Evolutionary conservation across 2,888 invertebrate genomes (phyloP), one percentile per base, ranked within the genome.

Genomic region (Drosophila leonis): DNA sequence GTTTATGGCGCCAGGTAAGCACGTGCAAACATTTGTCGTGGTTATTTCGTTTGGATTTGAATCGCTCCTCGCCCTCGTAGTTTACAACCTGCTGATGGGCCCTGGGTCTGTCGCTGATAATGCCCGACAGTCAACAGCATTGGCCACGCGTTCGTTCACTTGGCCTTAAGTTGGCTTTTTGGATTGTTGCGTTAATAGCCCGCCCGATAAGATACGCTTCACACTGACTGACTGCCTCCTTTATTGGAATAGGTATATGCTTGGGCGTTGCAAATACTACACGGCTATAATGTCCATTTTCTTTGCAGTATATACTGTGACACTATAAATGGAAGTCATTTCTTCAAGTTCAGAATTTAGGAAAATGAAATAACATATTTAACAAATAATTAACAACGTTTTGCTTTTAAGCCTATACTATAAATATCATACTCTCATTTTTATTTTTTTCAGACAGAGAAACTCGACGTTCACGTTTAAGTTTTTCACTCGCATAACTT

Each of bases 1-100:
- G 78, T 85, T 84, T 84, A 84, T 88, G 80, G 76, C 62, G 56
- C 71, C 74, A 76, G 84, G 88, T 88, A 88, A 84, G 88, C 85
- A 84, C 88, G 84, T 84, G 88, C 84, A 83, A 88, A 77, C 84
- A 84, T 84, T 84, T 84, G 88, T 84, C 88, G 84, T 84, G 88
- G 84, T 78, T 88, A 85, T 88, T 88, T 85, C 80, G 83, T 85
- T 84, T 78, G 84, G 88, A 84, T 84, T 88, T 88, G 85, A 85
- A 84, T 88, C 88, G 88, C 60, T 48, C 60, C 63, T 68, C 63
- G 51, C 46, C 66, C 64, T 57, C 69, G 78, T 84, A 84, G 88
- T 85, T 84, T 84, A 84, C 88, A 85, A 67, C 88, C 85, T 72
- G 72, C 74, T 82, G 83, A 78, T 80, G 85, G 80, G 62, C 65